These are phyloP conservation scores for Benitochromis conjunctus DNA, from an alignment of 2,113 vertebrate species.

Conservation along the genomic window DNA sequence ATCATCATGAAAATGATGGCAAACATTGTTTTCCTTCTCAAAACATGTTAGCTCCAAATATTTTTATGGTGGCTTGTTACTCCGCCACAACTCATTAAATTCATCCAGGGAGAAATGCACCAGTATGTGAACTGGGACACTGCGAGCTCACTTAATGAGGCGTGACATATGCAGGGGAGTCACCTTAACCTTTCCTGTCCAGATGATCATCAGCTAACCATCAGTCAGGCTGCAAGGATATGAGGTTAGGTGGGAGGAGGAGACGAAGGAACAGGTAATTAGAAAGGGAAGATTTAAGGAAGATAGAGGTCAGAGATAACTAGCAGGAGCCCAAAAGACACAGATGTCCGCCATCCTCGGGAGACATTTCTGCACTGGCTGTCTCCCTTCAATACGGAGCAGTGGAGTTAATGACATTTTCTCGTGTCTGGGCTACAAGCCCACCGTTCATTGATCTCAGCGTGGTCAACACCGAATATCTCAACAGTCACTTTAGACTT, in stretches of 20 bases:
- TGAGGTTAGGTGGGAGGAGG: conserved; percentile 4
- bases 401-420: conserved; percentile 59
- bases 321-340: conserved; percentile 8
- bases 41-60: conserved; percentile 13
- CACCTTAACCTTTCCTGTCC: conserved; percentile 62
- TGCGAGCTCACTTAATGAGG: conserved; percentile 47
- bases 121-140: conserved; percentile 20
- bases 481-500: conserved; percentile 26
- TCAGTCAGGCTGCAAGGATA: conserved; percentile 38
- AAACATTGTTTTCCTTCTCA: conserved; percentile 22
- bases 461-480: conserved; percentile 43
- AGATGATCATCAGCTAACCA: conserved; percentile 53
- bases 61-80: conserved; percentile 18
- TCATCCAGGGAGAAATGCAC: conserved; percentile 13
- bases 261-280: conserved; percentile 29
- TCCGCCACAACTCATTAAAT: conserved; percentile 38
- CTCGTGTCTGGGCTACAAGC: conserved; percentile 28
- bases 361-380: conserved; percentile 19
- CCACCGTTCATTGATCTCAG: conserved; percentile 47
- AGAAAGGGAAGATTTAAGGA: conserved; percentile 42
- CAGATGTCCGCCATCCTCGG: neutral
- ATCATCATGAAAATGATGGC: neutral
- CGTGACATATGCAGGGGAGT: conserved; percentile 38
- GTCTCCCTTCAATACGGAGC: conserved; percentile 7
- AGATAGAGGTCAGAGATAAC: conserved; percentile 58